These are phyloP conservation scores for Patella ulyssiponensis DNA, from an alignment of 2,888 invertebrate species.

Conservation along the genomic window DNA sequence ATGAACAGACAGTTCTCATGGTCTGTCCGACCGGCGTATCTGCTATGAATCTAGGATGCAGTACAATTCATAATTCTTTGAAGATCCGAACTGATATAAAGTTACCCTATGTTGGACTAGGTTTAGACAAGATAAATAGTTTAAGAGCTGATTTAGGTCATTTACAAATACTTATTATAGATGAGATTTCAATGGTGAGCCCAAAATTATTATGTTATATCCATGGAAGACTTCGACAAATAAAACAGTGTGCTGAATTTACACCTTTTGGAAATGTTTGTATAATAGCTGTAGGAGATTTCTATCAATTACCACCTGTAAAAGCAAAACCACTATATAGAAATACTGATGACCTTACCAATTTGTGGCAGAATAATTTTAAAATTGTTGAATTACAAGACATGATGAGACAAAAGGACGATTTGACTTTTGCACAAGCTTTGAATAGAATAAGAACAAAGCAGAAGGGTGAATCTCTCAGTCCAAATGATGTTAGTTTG, in stretches of 20 bases:
- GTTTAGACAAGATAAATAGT: constrained; percentile 5
- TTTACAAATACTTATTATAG: constrained; percentile 22
- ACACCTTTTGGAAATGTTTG: constrained; percentile 18
- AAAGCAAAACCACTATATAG: background rate
- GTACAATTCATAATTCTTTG: constrained; percentile 14
- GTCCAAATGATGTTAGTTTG: background rate
- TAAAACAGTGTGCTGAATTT: constrained; percentile 15
- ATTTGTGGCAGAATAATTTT: constrained; percentile 23
- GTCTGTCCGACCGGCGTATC: constrained; percentile 10
- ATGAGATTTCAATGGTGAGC: constrained; percentile 24
- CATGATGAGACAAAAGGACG: constrained; percentile 13
- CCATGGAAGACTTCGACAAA: constrained; percentile 23
- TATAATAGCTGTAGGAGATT: constrained; percentile 21
- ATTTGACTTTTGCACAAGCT: constrained; percentile 18
- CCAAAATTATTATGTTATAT: constrained; percentile 16
- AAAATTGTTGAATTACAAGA: constrained; percentile 21
- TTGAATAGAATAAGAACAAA: constrained; percentile 14
- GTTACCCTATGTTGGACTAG: constrained; percentile 18
- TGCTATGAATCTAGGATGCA: constrained; percentile 11
- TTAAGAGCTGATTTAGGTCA: constrained; percentile 15
- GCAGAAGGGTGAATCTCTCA: background rate
- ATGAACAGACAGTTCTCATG: constrained; percentile 17
- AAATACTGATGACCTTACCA: background rate
- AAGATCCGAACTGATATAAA: background rate
- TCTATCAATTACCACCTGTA: constrained; percentile 29